These are phyloP conservation scores for Nymphalis io DNA, from an alignment of 1,140 invertebrate genomes.

Conservation along the genomic window DNA sequence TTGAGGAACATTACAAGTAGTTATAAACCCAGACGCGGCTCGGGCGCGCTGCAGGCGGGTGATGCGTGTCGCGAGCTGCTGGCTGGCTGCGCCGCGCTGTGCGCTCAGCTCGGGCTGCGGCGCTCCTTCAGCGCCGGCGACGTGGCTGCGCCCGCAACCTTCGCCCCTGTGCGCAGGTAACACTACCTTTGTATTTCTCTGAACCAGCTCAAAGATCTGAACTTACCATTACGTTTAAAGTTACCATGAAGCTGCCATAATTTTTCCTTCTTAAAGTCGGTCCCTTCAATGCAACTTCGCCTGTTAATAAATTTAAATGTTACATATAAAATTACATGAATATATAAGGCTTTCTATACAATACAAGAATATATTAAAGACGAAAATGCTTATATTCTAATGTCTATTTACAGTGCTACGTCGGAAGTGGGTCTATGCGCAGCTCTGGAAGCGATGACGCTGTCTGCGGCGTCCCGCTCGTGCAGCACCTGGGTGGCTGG, in stretches of 20 bases:
- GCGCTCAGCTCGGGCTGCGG: constrained; percentile 88
- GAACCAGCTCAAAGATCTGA: no score
- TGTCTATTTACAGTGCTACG: constrained; percentile 76
- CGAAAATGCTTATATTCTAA: no score
- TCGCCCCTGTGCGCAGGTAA: constrained; percentile 44
- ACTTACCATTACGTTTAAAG: no score
- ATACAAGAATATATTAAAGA: no score
- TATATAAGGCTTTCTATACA: no score
- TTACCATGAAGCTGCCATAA: no score
- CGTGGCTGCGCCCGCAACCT: constrained; percentile 76
- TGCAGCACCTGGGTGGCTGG: constrained; percentile 92
- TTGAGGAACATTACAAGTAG: no score
- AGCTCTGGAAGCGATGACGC: constrained; percentile 79
- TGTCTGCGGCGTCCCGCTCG: constrained; percentile 85
- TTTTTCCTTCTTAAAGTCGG: no score
- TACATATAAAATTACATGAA: no score
- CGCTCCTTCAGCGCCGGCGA: constrained; percentile 91
- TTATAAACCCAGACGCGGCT: constrained; percentile 31
- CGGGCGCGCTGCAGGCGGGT: constrained; percentile 25
- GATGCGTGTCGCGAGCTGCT: constrained; percentile 83
- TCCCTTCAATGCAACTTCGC: no score
- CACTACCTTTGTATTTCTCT: no score
- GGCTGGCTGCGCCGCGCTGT: constrained; percentile 88
- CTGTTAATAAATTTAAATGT: no score
- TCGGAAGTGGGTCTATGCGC: constrained; percentile 86